Evolutionary conservation across 2,888 invertebrate species (phyloP).

Genomic region (Mayetiola destructor): DNA sequence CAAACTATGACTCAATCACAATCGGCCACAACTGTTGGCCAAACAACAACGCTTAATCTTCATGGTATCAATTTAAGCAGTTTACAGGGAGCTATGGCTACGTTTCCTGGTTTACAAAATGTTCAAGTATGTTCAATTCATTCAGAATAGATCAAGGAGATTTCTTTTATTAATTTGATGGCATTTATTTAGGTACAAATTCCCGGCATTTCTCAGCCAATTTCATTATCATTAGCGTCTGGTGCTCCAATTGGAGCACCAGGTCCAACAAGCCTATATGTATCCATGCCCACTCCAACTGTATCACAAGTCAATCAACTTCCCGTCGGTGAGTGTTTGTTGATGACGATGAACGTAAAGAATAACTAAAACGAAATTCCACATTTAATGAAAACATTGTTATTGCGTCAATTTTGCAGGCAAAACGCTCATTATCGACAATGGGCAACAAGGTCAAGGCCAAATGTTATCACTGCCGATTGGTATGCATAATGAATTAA

Average conservation of each 20-base stretch:
- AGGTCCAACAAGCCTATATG: slow-evolving; percentile 44
- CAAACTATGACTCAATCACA: not conserved
- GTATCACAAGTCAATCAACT: slow-evolving; percentile 25
- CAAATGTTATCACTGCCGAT: slow-evolving; percentile 48
- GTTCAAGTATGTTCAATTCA: slow-evolving; percentile 43
- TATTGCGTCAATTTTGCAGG: too few species aligned
- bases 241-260: slow-evolving; percentile 40
- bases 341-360: too few species aligned
- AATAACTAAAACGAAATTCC: too few species aligned
- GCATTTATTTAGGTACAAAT: slow-evolving; percentile 46
- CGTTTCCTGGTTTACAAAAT: slow-evolving; percentile 56
- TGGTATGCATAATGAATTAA: too few species aligned
- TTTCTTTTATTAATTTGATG: not conserved
- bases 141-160: not conserved
- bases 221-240: slow-evolving; percentile 57
- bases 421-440: too few species aligned
- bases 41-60: slow-evolving; percentile 40
- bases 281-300: slow-evolving; percentile 46
- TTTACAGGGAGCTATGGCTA: slow-evolving; percentile 42
- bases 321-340: slow-evolving; percentile 26
- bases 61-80: slow-evolving; percentile 61
- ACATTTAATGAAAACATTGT: too few species aligned
- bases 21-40: slow-evolving; percentile 23
- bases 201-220: slow-evolving; percentile 72
- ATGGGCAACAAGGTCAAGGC: slow-evolving; percentile 25